phyloP scores from a whole-genome alignment of 2,113 vertebrate species.

The Pandion haliaetus region DNA sequence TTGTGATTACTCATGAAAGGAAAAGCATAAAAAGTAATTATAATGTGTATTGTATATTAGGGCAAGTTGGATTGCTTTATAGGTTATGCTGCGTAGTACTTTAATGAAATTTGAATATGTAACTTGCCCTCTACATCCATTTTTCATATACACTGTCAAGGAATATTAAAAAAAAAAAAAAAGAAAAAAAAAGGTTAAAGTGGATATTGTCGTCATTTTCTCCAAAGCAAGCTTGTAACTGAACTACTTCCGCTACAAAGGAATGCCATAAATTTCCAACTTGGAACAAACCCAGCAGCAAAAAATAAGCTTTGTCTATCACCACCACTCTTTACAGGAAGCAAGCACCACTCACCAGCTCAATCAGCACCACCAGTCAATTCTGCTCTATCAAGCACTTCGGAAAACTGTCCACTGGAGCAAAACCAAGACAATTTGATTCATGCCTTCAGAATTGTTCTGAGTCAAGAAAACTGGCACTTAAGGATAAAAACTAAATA shows the following conservation, averaged over 20 bases:
- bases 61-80: constrained; percentile 40
- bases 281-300: neutral
- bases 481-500: neutral
- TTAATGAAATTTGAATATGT: neutral
- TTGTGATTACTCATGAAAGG: constrained; percentile 37
- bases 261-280: neutral
- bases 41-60: constrained; percentile 37
- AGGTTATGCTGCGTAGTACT: constrained; percentile 21
- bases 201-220: neutral
- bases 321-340: neutral
- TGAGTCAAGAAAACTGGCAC: neutral
- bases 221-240: neutral
- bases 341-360: neutral
- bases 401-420: neutral
- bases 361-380: neutral
- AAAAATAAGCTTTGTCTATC: neutral
- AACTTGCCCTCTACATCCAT: neutral
- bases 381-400: neutral
- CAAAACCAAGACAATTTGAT: neutral
- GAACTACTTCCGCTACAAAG: neutral
- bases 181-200: neutral
- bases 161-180: neutral
- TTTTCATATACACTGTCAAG: neutral
- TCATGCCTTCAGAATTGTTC: neutral
- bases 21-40: constrained; percentile 54